Base-by-base conservation (phyloP, 2,113 vertebrate species). In the Microtus pennsylvanicus region DNA sequence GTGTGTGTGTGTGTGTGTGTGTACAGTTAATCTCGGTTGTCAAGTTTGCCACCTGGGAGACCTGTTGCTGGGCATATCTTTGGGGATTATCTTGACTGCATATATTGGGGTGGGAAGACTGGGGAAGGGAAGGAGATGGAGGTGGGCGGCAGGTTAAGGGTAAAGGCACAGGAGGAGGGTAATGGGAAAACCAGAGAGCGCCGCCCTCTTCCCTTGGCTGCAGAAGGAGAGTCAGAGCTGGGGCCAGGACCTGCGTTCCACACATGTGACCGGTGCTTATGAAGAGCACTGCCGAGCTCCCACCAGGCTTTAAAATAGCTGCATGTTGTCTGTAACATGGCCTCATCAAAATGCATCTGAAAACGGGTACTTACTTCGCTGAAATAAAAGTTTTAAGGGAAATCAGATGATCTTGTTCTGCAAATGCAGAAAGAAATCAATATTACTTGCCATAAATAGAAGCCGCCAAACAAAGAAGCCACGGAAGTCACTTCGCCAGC, bases 401-500 rank as follows among this genome's bases (percentile, higher is more conserved):
- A 91, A 88, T 75, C 50, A 45, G 82, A 91, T 94, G 78, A 82
- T 75, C 82, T 70, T 47, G 45, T 52, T 81, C 69, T 58, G 47
- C 82, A 91, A 75, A 61, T 35, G 33, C 35, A 33, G 78, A 82
- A 75, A 90, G 76, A 91, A 93, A 65, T n/a, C 55, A 82, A 5
- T 87, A 24, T 76, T 74, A 67, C 26, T 75, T 42, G n/a, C 69
- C 75, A 76, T 88, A 76, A 91, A 88, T 76, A 83, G 47, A 89
- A 76, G 38, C 69, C 19, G 13, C 47, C 33, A 94, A 94, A 91
- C 30, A 11, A 13, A 61, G n/a, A 42, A 65, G 33, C 33, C 50
- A 55, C 47, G 11, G 83, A 86, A 33, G 61, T 86, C 16, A 22
- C 61, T 45, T 65, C 38, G 5, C n/a, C 63, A 50, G 83, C 17